These are phyloP conservation scores for Amphiduros pacificus DNA, from an alignment of 2,888 invertebrate species.

Conservation along the genomic window DNA sequence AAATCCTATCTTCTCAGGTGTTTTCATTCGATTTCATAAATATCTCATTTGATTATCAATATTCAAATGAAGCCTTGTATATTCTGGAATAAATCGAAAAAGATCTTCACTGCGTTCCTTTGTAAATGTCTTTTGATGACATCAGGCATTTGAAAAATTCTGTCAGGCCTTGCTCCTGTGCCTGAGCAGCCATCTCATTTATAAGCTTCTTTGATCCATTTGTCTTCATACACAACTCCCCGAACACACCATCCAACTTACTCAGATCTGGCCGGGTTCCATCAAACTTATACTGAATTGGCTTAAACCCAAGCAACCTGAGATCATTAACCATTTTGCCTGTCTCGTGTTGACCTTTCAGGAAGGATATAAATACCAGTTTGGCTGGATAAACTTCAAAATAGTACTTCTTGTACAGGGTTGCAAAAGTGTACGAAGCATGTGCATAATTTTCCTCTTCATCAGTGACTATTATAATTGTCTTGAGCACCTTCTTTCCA, in stretches of 20 bases:
- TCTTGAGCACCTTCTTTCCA: slow-evolving; percentile 52
- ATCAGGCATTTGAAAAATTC: too few relatives aligned
- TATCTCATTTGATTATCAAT: too few relatives aligned
- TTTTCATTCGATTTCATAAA: too few relatives aligned
- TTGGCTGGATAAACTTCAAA: slow-evolving; percentile 54
- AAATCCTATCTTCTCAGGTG: too few relatives aligned
- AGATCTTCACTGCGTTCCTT: too few relatives aligned
- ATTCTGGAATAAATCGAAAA: too few relatives aligned
- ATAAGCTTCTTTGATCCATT: too few relatives aligned
- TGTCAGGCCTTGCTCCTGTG: too few relatives aligned
- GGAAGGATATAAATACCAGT: slow-evolving; percentile 58
- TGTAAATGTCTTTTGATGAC: too few relatives aligned
- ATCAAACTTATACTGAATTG: slow-evolving; percentile 51
- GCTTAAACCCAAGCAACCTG: slow-evolving; percentile 27
- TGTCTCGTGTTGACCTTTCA: slow-evolving; percentile 42
- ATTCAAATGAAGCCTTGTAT: too few relatives aligned
- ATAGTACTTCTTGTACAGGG: slow-evolving; percentile 51
- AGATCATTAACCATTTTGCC: slow-evolving; percentile 53
- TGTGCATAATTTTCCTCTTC: slow-evolving; percentile 55
- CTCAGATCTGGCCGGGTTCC: slow-evolving; percentile 51
- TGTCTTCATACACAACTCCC: slow-evolving; percentile 47
- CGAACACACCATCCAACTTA: slow-evolving; percentile 57
- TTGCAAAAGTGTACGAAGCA: slow-evolving; percentile 44
- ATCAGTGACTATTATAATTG: slow-evolving; percentile 58
- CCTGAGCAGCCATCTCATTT: too few relatives aligned